Evolutionary conservation across 1,140 invertebrate species (phyloP), one percentile per base, ranked within the genome.

Genomic region (Bradysia coprophila): DNA sequence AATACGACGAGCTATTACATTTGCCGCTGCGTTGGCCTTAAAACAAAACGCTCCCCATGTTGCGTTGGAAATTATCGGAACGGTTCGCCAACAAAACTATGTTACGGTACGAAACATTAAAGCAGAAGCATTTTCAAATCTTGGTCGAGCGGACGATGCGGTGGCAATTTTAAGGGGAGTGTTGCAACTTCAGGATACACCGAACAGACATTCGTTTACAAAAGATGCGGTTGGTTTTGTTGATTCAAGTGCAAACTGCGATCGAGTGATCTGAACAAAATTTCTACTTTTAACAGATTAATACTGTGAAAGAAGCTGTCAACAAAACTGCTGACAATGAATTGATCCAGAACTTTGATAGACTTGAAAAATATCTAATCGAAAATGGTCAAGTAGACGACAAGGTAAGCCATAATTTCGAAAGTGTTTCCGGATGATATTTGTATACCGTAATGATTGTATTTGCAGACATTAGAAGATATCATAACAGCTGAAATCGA

Each of bases 41-140:
- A 77, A 75, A 23, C 75, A 83, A 54, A 72, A 74, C 37, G 56
- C 65, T 38, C 72, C 80, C 31, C 65, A 78, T 19, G 49, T 75
- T 23, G 73, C 78, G 3, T 46, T 83, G 11, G 81, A 87, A 64
- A 64, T 82, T 21, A 43, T 81, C 18, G 53, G 66, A 2, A 45
- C 49, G 20, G 46, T 65, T 10, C 66, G 51, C 48, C 59, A 66
- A 32, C 61, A 64, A 40, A 65, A 71, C 45, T 82, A 79, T 50
- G 72, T 80, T 1, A 75, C 74, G 13, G 51, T 78, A 1, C 68
- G 76, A 46, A 78, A 76, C 65, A 55, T 84, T 11, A 81, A 76
- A 61, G 64, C 66, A 4, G 47, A 60, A 32, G 72, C 74, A 2
- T 67, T 79, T 28, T 55, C 68, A 20, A 56, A 73, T 21, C 45